Percentiles rank a stretch among this genome's conserved stretches.
Evolutionary conservation across 1,140 invertebrate genomes (phyloP).

Genomic region (Whitmania pigra): DNA sequence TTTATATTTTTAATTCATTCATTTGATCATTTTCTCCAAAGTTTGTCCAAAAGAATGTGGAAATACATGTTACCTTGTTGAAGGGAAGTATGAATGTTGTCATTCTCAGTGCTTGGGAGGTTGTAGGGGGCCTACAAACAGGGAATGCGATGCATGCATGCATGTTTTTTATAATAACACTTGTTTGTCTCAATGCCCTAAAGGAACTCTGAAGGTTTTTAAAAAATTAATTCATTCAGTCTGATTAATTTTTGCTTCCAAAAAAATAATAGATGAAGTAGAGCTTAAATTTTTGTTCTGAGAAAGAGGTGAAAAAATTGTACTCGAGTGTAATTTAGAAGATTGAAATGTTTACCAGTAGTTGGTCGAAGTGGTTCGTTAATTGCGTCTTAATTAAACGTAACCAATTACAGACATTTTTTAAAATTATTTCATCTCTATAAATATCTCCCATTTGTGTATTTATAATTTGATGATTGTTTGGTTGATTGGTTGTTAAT

Average conservation of each 20-base stretch:
- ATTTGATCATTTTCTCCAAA: neutral
- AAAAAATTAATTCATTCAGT: neutral
- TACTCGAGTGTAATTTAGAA: neutral
- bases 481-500: too few species aligned
- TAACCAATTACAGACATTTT: too few species aligned
- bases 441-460: neutral
- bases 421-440: too few species aligned
- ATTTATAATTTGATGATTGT: neutral
- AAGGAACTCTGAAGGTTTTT: constrained; percentile 50
- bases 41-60: neutral
- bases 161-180: constrained; percentile 49
- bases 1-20: neutral
- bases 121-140: constrained; percentile 50
- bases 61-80: neutral
- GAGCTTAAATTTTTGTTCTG: too few species aligned
- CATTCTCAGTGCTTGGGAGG: constrained; percentile 67
- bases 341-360: too few species aligned
- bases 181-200: constrained; percentile 60
- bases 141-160: constrained; percentile 62
- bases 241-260: neutral
- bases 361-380: too few species aligned
- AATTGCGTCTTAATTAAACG: too few species aligned
- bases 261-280: too few species aligned
- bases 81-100: constrained; percentile 51
- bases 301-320: neutral